Percentiles rank a stretch among this genome's conserved stretches.
Evolutionary conservation across 1,140 invertebrate species (phyloP).

Genomic region (Pantala flavescens): DNA sequence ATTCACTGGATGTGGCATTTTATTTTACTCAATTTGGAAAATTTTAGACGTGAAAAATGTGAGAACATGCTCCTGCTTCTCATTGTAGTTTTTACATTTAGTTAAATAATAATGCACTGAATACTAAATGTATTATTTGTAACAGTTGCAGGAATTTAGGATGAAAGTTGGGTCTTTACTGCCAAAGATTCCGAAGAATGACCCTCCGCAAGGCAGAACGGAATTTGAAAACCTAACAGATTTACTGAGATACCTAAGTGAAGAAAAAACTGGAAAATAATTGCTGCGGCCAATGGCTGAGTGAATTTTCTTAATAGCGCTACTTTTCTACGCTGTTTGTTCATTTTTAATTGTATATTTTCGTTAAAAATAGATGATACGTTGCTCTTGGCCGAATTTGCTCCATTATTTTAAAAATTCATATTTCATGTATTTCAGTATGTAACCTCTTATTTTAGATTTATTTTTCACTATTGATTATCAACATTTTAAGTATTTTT

Average conservation of each 20-base stretch:
- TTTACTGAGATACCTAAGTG: slow-evolving; percentile 58
- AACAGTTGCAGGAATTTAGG: slow-evolving; percentile 38
- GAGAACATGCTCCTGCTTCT: slow-evolving; percentile 22
- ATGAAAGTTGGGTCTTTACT: slow-evolving; percentile 43
- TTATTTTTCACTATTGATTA: no score
- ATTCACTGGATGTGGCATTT: slow-evolving; percentile 62
- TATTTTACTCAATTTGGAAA: slow-evolving; percentile 82
- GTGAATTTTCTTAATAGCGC: no score
- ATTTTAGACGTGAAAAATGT: slow-evolving; percentile 71
- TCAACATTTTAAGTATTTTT: no score
- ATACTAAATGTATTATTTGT: background rate
- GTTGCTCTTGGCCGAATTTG: no score
- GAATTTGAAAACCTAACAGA: slow-evolving; percentile 77
- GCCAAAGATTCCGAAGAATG: slow-evolving; percentile 66
- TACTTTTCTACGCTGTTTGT: no score
- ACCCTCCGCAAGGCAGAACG: slow-evolving; percentile 68
- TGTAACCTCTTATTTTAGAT: no score
- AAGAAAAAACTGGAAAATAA: background rate
- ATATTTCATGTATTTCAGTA: no score
- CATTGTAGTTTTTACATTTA: background rate
- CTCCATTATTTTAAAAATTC: no score
- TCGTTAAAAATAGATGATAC: no score
- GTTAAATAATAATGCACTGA: background rate
- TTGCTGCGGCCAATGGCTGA: no score
- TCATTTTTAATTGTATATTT: no score